These are phyloP conservation scores for Melanotus villosus DNA, from an alignment of 2,888 invertebrate genomes.

Conservation along the genomic window DNA sequence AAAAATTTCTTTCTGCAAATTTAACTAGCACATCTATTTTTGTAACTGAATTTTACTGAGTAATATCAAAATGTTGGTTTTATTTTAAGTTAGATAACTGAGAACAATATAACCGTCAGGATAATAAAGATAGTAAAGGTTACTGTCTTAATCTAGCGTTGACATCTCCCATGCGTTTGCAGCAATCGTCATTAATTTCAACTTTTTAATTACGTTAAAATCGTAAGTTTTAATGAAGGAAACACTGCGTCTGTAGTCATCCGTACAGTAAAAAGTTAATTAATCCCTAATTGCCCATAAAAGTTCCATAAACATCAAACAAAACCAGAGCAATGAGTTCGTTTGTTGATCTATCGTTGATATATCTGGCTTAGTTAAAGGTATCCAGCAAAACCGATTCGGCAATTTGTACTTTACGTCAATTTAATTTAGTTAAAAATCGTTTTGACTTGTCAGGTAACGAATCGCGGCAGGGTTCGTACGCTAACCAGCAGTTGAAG, in stretches of 20 bases:
- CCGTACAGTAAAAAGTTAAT: too few species aligned
- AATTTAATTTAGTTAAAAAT: slow-evolving; percentile 3
- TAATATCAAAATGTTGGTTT: too few species aligned
- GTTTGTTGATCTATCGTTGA: not conserved
- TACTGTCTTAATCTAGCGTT: not conserved
- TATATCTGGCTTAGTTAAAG: not conserved
- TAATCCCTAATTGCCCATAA: too few species aligned
- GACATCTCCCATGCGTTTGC: not conserved
- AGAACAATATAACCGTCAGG: too few species aligned
- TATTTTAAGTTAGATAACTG: too few species aligned
- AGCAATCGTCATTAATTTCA: not conserved
- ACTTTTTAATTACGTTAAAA: not conserved
- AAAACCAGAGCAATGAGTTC: not conserved
- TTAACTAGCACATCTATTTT: too few species aligned
- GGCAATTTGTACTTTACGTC: not conserved
- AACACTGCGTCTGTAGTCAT: not conserved
- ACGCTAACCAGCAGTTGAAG: not conserved
- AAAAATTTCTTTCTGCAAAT: too few species aligned
- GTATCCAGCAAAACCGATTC: not conserved
- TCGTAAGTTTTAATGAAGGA: not conserved
- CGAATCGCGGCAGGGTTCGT: slow-evolving; percentile 2
- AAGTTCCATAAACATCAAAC: too few species aligned
- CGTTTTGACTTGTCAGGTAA: slow-evolving; percentile 5
- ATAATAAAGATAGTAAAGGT: too few species aligned
- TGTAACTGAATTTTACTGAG: too few species aligned